A percentile compares a stretch with the other conserved stretches of the same genome.
These are phyloP conservation scores for Cyclina sinensis DNA, from an alignment of 1,140 invertebrate genomes.

Conservation along the genomic window DNA sequence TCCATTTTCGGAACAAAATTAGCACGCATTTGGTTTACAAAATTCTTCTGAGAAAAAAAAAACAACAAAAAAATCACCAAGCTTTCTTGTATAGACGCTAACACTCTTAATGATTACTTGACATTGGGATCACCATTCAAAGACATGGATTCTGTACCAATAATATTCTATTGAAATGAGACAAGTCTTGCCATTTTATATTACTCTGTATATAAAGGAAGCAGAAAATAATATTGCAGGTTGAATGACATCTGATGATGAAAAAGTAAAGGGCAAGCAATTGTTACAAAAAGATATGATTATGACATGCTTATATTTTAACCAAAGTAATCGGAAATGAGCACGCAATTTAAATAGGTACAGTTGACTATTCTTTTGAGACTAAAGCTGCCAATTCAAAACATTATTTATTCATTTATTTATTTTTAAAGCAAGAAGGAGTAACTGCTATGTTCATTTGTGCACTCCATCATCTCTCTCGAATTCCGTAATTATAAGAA, in stretches of 20 bases:
- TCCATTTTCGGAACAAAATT: no score
- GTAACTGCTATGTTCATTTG: no score
- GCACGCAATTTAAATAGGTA: neutral
- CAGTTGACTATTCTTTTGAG: no score
- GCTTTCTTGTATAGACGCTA: neutral
- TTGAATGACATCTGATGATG: neutral
- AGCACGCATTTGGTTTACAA: no score
- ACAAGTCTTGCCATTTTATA: neutral
- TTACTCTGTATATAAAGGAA: neutral
- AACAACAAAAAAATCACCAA: neutral
- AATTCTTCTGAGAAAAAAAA: no score
- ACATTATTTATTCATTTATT: no score
- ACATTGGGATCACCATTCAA: neutral
- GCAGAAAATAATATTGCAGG: neutral
- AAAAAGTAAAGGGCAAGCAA: neutral
- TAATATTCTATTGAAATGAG: neutral
- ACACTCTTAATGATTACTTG: neutral
- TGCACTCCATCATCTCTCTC: no score
- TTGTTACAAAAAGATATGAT: neutral
- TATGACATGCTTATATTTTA: neutral
- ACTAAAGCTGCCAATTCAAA: no score
- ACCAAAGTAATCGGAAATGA: neutral
- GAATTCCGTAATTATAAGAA: no score
- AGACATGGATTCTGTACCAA: neutral
- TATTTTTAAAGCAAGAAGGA: no score